phyloP scores from a whole-genome alignment of 2,113 vertebrate genomes.

The Anarhynchus alexandrinus region DNA sequence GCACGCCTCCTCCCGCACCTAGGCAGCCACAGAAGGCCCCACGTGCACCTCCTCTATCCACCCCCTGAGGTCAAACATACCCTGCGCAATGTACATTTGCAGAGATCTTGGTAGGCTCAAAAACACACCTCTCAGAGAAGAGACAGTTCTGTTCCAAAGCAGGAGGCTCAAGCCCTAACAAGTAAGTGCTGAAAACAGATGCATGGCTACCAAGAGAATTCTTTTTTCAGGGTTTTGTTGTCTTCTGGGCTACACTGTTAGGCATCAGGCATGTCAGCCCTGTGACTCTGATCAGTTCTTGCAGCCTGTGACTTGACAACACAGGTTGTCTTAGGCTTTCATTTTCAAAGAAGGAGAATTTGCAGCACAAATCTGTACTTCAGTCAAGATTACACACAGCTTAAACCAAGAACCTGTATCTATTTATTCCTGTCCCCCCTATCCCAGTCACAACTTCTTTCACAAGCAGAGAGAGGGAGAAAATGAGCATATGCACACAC shows the following conservation, averaged over 20 bases:
- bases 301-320: neutral
- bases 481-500: neutral
- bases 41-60: neutral
- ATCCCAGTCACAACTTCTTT: neutral
- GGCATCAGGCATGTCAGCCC: neutral
- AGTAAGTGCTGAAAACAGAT: neutral
- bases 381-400: neutral
- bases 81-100: neutral
- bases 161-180: neutral
- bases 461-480: neutral
- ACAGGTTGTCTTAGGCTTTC: neutral
- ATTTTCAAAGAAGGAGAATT: neutral
- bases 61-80: neutral
- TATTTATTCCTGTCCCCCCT: neutral
- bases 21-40: neutral
- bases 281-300: neutral
- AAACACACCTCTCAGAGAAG: neutral
- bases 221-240: neutral
- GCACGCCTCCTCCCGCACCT: neutral
- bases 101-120: neutral
- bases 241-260: neutral
- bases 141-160: neutral
- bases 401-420: neutral
- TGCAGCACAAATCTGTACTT: neutral
- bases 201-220: neutral